A percentile compares a stretch with the other conserved stretches of the same genome.
These are phyloP conservation scores for Hemaris fuciformis DNA, from an alignment of 2,888 invertebrate species.

Conservation along the genomic window DNA sequence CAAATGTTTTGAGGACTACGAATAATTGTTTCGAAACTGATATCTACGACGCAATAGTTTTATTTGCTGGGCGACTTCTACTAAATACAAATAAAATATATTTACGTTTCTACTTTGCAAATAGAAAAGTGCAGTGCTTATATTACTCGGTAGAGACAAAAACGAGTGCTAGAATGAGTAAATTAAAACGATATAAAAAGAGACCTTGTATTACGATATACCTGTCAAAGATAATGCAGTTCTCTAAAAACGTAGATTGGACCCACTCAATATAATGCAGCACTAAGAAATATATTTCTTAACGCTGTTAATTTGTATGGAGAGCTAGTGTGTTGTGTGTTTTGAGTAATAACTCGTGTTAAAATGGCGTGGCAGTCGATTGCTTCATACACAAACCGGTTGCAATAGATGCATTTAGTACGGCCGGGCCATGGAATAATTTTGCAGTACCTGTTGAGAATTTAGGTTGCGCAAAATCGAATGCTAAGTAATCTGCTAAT, in stretches of 20 bases:
- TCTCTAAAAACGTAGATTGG: neutral
- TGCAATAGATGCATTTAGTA: constrained; percentile 13
- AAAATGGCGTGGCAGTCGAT: constrained; percentile 22
- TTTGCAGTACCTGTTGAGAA: neutral
- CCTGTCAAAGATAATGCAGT: neutral
- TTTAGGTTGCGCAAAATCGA: neutral
- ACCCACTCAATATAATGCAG: neutral
- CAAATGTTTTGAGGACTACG: no score
- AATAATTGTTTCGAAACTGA: no score
- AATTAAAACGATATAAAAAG: neutral
- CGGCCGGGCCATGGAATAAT: constrained; percentile 1
- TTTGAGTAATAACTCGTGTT: constrained; percentile 21
- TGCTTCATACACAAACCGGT: constrained; percentile 12
- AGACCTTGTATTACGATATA: neutral
- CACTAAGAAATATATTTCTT: constrained; percentile 9
- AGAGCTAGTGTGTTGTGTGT: constrained; percentile 15
- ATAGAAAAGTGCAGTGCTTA: neutral
- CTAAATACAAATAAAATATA: no score
- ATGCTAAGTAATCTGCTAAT: neutral
- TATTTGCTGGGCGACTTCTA: no score
- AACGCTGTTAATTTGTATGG: constrained; percentile 20
- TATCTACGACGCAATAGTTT: no score
- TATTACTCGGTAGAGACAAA: neutral
- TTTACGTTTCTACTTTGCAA: no score
- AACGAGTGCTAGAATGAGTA: neutral